phyloP scores from a whole-genome alignment of 1,140 invertebrate genomes.

The Aphis craccivora region DNA sequence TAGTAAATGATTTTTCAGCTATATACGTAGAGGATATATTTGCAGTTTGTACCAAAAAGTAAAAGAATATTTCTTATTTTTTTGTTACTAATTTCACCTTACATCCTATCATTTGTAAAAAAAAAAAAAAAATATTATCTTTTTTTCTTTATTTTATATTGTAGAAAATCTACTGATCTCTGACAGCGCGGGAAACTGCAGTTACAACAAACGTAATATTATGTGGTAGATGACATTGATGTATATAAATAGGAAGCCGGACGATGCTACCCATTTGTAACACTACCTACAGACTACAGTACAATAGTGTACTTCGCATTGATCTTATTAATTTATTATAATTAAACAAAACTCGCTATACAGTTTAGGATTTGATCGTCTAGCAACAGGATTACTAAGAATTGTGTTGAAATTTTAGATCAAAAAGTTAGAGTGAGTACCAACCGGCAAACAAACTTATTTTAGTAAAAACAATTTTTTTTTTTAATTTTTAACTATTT shows the following conservation, averaged over 20 bases:
- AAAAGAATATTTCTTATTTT: background rate
- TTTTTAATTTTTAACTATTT: background rate
- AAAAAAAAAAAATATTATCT: too few relatives aligned
- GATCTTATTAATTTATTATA: background rate
- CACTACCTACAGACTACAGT: too few relatives aligned
- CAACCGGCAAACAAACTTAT: background rate
- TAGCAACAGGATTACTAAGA: background rate
- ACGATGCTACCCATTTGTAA: too few relatives aligned
- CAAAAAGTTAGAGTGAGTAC: background rate
- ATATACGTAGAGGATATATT: background rate
- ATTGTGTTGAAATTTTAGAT: background rate
- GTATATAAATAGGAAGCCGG: too few relatives aligned
- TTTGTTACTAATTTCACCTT: background rate
- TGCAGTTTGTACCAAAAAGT: background rate
- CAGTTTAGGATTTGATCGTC: too few relatives aligned
- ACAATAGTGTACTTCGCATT: background rate
- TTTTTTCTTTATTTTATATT: background rate
- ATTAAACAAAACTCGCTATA: too few relatives aligned
- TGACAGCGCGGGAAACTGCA: too few relatives aligned
- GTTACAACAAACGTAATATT: too few relatives aligned
- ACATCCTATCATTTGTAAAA: background rate
- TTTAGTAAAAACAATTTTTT: background rate
- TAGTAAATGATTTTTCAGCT: background rate
- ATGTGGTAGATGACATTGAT: too few relatives aligned
- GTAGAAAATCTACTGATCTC: too few relatives aligned